Conservation (phyloP, 2,888 invertebrate species). For the Bibio marci region DNA sequence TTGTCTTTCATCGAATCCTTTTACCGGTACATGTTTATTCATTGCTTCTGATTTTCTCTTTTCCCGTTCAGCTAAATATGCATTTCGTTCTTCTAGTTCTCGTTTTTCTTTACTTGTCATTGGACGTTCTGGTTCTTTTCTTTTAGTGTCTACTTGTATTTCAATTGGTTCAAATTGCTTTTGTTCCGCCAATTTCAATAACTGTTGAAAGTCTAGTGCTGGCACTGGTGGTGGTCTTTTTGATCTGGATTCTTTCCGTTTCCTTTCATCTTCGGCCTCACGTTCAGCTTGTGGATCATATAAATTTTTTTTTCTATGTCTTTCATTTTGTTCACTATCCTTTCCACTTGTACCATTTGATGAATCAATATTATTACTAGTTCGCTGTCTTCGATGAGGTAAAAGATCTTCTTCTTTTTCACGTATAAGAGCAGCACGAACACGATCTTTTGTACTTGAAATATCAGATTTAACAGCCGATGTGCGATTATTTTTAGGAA, state of each 20-base stretch:
- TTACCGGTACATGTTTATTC: too few species aligned
- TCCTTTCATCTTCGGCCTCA: constrained; percentile 19
- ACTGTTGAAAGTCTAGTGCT: constrained; percentile 58
- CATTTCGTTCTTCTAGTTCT: constrained; percentile 56
- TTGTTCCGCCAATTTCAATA: constrained; percentile 66
- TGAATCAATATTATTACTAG: constrained; percentile 16
- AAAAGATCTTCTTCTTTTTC: constrained; percentile 55
- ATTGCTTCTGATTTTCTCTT: constrained; percentile 30
- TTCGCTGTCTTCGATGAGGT: constrained; percentile 45
- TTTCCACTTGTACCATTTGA: neutral
- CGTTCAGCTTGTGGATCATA: constrained; percentile 21
- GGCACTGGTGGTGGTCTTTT: constrained; percentile 44
- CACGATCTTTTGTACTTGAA: constrained; percentile 40
- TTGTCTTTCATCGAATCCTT: constrained; percentile 8
- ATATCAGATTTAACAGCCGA: constrained; percentile 3
- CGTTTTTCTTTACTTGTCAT: constrained; percentile 67
- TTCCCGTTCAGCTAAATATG: constrained; percentile 38
- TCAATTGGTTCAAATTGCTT: constrained; percentile 67
- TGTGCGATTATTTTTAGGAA: neutral
- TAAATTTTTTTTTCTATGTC: constrained; percentile 20
- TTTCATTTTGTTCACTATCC: neutral
- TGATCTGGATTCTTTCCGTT: constrained; percentile 23
- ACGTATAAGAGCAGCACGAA: constrained; percentile 52
- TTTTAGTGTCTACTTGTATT: constrained; percentile 35
- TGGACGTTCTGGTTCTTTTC: constrained; percentile 44